Evolutionary conservation across 1,140 invertebrate genomes (phyloP), one percentile per base, ranked within the genome.

Genomic region (Cotesia typhae): DNA sequence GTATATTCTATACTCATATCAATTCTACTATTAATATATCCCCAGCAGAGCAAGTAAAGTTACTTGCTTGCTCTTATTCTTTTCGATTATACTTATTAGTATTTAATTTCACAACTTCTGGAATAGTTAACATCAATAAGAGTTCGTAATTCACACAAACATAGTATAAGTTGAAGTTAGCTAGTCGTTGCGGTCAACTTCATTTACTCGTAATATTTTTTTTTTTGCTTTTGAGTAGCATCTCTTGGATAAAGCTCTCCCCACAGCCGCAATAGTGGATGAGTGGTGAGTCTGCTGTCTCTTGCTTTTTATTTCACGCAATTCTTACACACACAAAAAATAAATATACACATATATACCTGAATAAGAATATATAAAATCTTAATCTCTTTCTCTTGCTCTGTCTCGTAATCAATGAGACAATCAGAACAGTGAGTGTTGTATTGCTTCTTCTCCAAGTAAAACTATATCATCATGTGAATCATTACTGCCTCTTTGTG

Each of bases 261-360:
- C 20, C 51, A 65, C 47, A 53, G 66, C 28, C 52, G 69, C 69
- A 67, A 72, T 72, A 64, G 64, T 67, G 53, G 64, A 72, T 52
- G 35, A 66, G 63, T 72, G 70, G 70, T 72, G 63, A 72, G 70
- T 72, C 52, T 64, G 35, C 64, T 51, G 61, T 64, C 63, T 66
- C 14, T 66, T 28, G 55, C 17, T 71, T 57, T 71, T 53, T 65
- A 66, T 65, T 64, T 51, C 66, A 37, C 57, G 47, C 51, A 36
- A 35, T 53, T 53, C 52, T 14, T 10, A 47, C 38, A 6, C 41
- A 6, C 41, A 47, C 41, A 47, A 68, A 57, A 53, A 10, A 57
- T 55, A 57, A 9, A 47, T 10, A 9, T 10, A 47, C 41, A 47
- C 5, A 47, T 10, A 47, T 9, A 47, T 7, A 47, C 41, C 41